phyloP scores from a whole-genome alignment of 2,113 vertebrate species.

The Elaphurus davidianus region DNA sequence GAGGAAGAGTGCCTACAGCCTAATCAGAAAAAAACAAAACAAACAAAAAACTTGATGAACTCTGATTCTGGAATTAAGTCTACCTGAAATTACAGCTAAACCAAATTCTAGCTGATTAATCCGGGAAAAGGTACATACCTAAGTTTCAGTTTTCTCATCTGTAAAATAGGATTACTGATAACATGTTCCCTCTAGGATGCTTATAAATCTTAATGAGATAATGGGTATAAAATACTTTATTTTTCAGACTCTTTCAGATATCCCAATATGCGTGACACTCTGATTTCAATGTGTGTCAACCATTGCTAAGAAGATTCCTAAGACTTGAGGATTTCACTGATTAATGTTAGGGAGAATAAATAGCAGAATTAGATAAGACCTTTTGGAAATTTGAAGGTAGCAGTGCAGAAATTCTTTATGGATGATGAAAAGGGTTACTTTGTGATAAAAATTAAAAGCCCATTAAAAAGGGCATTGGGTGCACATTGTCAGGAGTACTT shows the following conservation, averaged over 20 bases:
- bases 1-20: neutral
- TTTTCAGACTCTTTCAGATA: neutral
- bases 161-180: neutral
- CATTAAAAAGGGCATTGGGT: neutral
- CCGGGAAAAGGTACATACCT: neutral
- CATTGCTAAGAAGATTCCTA: neutral
- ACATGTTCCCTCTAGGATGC: neutral
- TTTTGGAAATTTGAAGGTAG: neutral
- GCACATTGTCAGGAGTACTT: neutral
- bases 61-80: neutral
- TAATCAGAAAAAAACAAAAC: neutral
- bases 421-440: neutral
- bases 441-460: neutral
- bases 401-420: neutral
- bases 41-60: neutral
- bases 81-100: neutral
- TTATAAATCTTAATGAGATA: neutral
- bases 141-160: neutral
- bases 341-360: neutral
- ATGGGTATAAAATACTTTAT: neutral
- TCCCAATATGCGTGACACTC: neutral
- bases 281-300: neutral
- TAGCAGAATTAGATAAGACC: neutral
- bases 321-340: neutral
- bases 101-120: neutral